Percentiles rank a stretch among this genome's conserved stretches.
Evolutionary conservation across 2,888 invertebrate genomes (phyloP).

Genomic region (Amphipoea lucens): DNA sequence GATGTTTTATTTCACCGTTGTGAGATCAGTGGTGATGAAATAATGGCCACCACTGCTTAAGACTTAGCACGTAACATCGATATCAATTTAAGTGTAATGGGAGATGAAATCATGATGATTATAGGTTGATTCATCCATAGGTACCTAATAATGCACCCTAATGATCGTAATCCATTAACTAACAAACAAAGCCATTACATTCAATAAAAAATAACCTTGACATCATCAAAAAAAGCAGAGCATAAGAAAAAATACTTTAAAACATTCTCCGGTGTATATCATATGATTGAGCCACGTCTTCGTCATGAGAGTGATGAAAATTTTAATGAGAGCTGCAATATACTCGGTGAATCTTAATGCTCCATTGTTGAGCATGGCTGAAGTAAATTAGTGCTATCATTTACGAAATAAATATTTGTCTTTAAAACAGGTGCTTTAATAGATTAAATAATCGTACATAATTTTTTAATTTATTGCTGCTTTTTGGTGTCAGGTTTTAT

Average conservation of each 20-base stretch:
- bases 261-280: conserved; percentile 47
- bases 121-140: not conserved
- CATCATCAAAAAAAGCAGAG: conserved; percentile 38
- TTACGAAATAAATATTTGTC: conserved; percentile 71
- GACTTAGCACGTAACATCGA: not conserved
- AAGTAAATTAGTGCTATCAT: conserved; percentile 55
- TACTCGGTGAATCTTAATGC: conserved; percentile 66
- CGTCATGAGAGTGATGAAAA: conserved; percentile 65
- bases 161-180: conserved; percentile 6
- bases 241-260: conserved; percentile 40
- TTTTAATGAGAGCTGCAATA: conserved; percentile 65
- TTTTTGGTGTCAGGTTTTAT: not conserved
- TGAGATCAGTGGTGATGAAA: not conserved
- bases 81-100: too few relatives aligned
- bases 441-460: conserved; percentile 62
- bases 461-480: conserved; percentile 51
- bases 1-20: not conserved
- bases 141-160: conserved; percentile 15
- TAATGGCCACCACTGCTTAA: too few relatives aligned
- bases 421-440: conserved; percentile 58
- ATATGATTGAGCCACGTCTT: conserved; percentile 61
- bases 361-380: conserved; percentile 63
- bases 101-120: not conserved
- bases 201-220: conserved; percentile 57
- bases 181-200: conserved; percentile 36